Evolutionary conservation across 1,140 invertebrate genomes (phyloP).

Genomic region (Heliconius hermathena): DNA sequence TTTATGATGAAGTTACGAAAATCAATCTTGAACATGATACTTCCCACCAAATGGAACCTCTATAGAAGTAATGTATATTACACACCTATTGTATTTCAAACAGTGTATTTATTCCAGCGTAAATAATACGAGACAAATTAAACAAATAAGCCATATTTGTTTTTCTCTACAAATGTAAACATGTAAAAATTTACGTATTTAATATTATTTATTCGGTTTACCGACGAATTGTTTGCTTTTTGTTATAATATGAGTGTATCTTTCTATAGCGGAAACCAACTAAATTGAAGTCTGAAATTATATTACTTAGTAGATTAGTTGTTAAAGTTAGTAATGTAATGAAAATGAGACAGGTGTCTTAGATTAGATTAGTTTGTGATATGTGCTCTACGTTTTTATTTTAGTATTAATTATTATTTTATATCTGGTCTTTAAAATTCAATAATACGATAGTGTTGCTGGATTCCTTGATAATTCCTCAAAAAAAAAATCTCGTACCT

Average conservation of each 20-base stretch:
- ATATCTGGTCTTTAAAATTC: no score
- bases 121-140: background rate
- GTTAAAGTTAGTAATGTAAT: background rate
- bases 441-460: no score
- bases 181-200: background rate
- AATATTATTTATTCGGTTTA: background rate
- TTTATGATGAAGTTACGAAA: background rate
- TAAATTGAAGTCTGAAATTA: background rate
- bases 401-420: background rate
- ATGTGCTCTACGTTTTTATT: background rate
- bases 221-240: background rate
- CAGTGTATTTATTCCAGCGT: background rate
- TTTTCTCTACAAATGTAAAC: background rate
- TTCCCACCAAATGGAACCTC: background rate
- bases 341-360: conserved; percentile 1
- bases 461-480: no score
- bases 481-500: background rate
- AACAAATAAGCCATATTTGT: background rate
- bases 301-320: conserved; percentile 3
- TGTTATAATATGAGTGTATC: background rate
- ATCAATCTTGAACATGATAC: background rate
- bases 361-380: background rate
- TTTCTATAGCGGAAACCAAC: background rate
- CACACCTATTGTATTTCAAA: background rate
- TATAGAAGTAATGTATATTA: background rate